Base-by-base conservation (phyloP, 2,113 vertebrate species). In the Notothenia rossii region DNA sequence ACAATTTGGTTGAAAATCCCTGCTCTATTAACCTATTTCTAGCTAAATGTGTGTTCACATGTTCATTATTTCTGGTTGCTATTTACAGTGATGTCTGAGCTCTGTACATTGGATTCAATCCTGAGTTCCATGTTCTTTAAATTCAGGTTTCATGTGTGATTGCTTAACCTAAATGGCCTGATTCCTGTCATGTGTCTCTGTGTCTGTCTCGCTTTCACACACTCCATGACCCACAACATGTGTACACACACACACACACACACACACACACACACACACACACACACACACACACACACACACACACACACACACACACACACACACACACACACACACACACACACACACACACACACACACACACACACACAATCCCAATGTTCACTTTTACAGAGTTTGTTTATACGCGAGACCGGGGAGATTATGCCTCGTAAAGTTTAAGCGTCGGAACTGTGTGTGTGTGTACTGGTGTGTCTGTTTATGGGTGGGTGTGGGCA, bases 121-220 rank as follows among this genome's bases (percentile, higher is more conserved):
- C 17, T 1, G 17, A 62, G 11, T 78, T 84, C 56, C 68, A 61
- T 71, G 56, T 77, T 59, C 72, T 71, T 63, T 88, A 59, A 66
- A 9, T 84, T 72, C 45, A 62, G 40, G 40, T 48, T 79, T 82
- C 71, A 79, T 74, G 77, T 75, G 62, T 59, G 67, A 82, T 74
- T 51, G 20, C 43, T 82, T 87, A 66, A 61, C 75, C 25, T 50
- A 86, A 84, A 69, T 79, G 36, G 51, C 51, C 82, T 80, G 64
- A 90, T 87, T 72, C 43, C 59, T 69, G 77, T 93, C 90, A 91
- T 91, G 86, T 83, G 90, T 76, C 50, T 78, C 46, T 1, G 29
- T 49, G 22, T 69, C 25, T 33, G 49, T 60, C 58, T 81, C 33
- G 11, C 40, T 40, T 45, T 58, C 70, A 67, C 82, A 70, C 75